Conservation (phyloP, 2,888 invertebrate species). For the Molorchus minor region DNA sequence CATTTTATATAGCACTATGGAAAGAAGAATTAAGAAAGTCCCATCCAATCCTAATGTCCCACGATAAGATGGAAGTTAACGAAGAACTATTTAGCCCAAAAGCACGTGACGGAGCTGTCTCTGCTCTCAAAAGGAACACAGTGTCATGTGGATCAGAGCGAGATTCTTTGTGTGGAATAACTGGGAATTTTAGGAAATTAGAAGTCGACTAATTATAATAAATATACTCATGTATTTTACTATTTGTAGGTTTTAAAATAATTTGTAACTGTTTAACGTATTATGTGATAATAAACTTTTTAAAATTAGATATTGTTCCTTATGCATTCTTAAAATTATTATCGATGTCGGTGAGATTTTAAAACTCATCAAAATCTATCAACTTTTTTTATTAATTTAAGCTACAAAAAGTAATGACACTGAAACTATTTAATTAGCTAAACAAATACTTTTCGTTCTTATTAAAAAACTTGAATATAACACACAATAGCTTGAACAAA, state of each 20-base stretch:
- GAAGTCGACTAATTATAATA: constrained; percentile 71
- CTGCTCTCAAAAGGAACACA: constrained; percentile 70
- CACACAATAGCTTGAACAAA: too few species aligned
- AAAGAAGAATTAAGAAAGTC: constrained; percentile 71
- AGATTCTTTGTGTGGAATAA: constrained; percentile 75
- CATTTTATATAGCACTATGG: constrained; percentile 67
- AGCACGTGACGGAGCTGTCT: constrained; percentile 78
- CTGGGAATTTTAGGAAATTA: constrained; percentile 80
- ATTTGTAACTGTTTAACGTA: background rate
- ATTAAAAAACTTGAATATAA: too few species aligned
- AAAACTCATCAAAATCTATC: too few species aligned
- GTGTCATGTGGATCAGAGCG: constrained; percentile 70
- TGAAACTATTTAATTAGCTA: too few species aligned
- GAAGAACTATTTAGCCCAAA: constrained; percentile 76
- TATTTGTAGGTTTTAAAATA: too few species aligned
- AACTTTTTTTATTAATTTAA: too few species aligned
- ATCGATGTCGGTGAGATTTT: too few species aligned
- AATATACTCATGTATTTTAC: too few species aligned
- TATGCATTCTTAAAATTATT: too few species aligned
- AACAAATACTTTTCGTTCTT: too few species aligned
- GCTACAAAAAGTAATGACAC: too few species aligned
- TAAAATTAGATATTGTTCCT: too few species aligned
- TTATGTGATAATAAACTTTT: constrained; percentile 3
- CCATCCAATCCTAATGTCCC: constrained; percentile 69
- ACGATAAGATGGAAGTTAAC: constrained; percentile 76